phyloP scores from a whole-genome alignment of 2,113 vertebrate species.

The Ibidorhyncha struthersii region DNA sequence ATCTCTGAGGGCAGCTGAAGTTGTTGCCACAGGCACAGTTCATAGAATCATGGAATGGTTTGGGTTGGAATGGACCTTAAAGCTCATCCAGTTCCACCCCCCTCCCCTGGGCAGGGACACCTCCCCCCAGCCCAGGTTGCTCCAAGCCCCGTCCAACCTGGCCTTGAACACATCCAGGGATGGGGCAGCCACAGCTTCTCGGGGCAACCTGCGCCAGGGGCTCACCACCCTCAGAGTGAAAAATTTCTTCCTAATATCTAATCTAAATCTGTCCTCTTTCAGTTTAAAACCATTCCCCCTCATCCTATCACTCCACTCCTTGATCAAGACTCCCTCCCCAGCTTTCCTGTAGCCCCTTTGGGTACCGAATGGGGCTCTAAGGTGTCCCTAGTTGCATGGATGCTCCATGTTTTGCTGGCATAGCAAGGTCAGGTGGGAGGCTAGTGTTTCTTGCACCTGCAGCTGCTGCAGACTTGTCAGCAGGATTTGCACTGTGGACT shows the following conservation, averaged over 20 bases:
- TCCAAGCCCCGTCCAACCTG: not conserved
- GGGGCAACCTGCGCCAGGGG: not conserved
- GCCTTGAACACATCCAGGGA: not conserved
- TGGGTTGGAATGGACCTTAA: not conserved
- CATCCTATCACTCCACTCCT: not conserved
- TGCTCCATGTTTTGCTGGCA: not conserved
- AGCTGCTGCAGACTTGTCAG: not conserved
- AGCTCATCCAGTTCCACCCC: not conserved
- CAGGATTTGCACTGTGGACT: not conserved
- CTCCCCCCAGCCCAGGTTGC: not conserved
- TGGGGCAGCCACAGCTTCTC: not conserved
- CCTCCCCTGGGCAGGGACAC: not conserved
- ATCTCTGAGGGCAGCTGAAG: not conserved
- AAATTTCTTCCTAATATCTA: accelerated
- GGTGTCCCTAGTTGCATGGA: not conserved
- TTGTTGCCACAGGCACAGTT: accelerated
- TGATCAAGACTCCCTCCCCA: not conserved
- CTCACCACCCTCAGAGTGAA: not conserved
- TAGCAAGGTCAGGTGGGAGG: not conserved
- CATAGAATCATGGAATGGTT: not conserved
- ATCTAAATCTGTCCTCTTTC: not conserved
- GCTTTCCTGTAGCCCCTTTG: not conserved
- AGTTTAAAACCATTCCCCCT: not conserved
- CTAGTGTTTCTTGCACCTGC: not conserved
- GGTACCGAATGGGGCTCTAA: too few species aligned